Conservation (phyloP, 2,797 vertebrate species). For the Danio albolineatus region DNA sequence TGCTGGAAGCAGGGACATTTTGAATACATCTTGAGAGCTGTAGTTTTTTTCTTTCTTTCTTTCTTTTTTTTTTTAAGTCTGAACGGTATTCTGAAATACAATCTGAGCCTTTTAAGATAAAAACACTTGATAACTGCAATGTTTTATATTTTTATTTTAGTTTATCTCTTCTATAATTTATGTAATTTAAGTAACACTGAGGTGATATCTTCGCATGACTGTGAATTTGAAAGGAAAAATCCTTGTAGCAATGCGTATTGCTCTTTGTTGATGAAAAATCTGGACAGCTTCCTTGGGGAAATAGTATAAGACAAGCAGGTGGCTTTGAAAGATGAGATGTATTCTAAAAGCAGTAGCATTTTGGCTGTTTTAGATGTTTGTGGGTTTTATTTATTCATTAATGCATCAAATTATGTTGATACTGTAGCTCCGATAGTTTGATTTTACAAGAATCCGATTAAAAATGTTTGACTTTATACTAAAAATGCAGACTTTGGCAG, state of each 20-base stretch:
- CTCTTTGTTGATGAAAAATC: neutral
- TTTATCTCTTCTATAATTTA: neutral
- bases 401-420: neutral
- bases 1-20: neutral
- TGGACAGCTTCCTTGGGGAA: neutral
- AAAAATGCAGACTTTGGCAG: neutral
- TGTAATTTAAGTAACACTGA: neutral
- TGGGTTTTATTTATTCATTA: neutral
- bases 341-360: neutral
- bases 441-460: neutral
- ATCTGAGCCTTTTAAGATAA: neutral
- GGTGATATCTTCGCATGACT: neutral
- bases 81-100: slow-evolving; percentile 4
- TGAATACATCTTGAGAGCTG: neutral
- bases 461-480: neutral
- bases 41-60: neutral
- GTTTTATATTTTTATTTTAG: slow-evolving; percentile 2
- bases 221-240: neutral
- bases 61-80: neutral
- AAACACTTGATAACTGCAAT: neutral
- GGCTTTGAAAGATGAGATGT: slow-evolving; percentile 15
- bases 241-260: neutral
- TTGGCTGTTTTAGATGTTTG: neutral
- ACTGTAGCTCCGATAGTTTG: neutral
- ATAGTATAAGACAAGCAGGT: neutral